Conservation (phyloP, 1,140 invertebrate species). For the Brachionus sp. region DNA sequence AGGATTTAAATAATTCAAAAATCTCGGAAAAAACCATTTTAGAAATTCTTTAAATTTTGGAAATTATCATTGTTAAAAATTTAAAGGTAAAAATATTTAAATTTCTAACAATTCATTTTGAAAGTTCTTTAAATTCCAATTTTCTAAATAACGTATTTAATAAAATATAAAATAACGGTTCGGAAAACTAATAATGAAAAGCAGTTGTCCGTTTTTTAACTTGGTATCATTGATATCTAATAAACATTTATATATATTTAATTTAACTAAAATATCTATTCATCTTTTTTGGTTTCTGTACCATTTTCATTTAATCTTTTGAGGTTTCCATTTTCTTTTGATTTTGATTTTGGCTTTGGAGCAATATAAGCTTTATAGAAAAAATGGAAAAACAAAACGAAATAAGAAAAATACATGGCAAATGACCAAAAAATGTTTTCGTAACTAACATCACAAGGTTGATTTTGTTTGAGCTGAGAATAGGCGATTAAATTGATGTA, state of each 20-base stretch:
- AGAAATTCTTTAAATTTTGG: background rate
- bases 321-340: background rate
- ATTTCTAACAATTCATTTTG: background rate
- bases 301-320: background rate
- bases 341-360: slow-evolving; percentile 23
- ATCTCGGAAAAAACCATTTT: too few species aligned
- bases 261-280: background rate
- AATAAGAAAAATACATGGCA: slow-evolving; percentile 78
- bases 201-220: background rate
- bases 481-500: slow-evolving; percentile 29
- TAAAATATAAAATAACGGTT: background rate
- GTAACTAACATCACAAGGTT: slow-evolving; percentile 77
- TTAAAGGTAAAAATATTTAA: background rate
- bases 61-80: background rate
- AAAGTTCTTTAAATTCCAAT: background rate
- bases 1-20: background rate
- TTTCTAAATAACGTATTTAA: background rate
- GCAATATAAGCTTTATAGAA: slow-evolving; percentile 52
- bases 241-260: background rate
- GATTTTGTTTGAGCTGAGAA: slow-evolving; percentile 61
- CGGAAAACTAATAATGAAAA: background rate
- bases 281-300: background rate
- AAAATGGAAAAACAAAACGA: slow-evolving; percentile 62
- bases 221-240: background rate
- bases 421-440: slow-evolving; percentile 82